Evolutionary conservation across 2,888 invertebrate species (phyloP).

Genomic region (Chrysolina americana): DNA sequence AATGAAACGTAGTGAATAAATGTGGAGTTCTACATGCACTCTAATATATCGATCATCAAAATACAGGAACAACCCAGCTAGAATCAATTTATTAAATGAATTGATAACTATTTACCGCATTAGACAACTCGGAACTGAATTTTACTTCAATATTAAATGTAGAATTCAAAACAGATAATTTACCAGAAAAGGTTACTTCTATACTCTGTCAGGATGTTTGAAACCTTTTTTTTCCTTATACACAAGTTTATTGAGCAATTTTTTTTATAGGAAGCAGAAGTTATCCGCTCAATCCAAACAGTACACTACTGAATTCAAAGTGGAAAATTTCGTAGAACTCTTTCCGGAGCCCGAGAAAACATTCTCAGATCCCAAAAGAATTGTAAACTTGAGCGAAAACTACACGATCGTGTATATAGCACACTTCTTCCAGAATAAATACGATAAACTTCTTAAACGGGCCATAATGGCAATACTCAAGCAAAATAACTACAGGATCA

Average conservation of each 20-base stretch:
- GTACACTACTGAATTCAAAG: constrained; percentile 68
- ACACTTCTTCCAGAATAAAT: constrained; percentile 52
- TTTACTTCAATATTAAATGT: no score
- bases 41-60: no score
- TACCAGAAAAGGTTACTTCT: no score
- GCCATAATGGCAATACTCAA: constrained; percentile 36
- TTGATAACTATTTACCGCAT: no score
- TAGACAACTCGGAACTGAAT: no score
- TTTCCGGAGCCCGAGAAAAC: constrained; percentile 68
- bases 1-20: no score
- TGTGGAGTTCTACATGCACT: no score
- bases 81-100: no score
- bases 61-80: no score
- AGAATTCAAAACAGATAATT: no score
- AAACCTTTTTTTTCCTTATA: background rate
- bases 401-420: constrained; percentile 42
- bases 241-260: background rate
- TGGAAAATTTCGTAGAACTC: constrained; percentile 68
- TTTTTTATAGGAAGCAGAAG: constrained; percentile 58
- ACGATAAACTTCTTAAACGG: constrained; percentile 45
- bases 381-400: constrained; percentile 11
- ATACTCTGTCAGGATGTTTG: no score
- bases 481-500: constrained; percentile 24
- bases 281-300: constrained; percentile 66
- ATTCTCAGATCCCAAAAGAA: constrained; percentile 53